phyloP scores from a whole-genome alignment of 2,113 vertebrate species.

The Austrofundulus limnaeus region DNA sequence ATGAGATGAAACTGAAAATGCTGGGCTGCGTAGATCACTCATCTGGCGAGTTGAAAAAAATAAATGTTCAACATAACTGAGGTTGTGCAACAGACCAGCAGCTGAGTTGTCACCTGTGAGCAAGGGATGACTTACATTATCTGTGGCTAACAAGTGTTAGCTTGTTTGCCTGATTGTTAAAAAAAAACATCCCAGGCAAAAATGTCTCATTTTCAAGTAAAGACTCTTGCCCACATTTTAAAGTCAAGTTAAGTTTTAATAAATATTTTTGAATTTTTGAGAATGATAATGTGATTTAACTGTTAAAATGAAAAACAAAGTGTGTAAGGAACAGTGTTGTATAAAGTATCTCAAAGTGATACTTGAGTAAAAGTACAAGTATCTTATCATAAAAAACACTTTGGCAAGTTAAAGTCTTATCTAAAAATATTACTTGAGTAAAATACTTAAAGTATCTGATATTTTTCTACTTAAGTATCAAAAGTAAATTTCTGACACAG shows the following conservation, averaged over 20 bases:
- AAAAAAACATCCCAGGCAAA: background rate
- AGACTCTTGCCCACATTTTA: background rate
- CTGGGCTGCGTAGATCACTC: background rate
- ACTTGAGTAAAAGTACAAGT: too few species aligned
- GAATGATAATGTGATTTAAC: too few species aligned
- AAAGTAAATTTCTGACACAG: too few species aligned
- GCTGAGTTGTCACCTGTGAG: constrained; percentile 20
- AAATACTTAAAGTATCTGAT: too few species aligned
- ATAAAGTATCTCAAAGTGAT: background rate
- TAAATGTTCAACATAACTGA: background rate
- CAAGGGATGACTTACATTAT: background rate
- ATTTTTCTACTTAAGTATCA: too few species aligned
- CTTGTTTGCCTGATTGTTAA: background rate
- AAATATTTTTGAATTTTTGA: too few species aligned
- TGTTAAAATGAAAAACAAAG: too few species aligned
- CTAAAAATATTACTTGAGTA: too few species aligned
- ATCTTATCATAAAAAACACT: too few species aligned
- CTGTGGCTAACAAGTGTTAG: constrained; percentile 3
- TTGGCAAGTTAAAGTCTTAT: too few species aligned
- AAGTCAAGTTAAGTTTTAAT: too few species aligned
- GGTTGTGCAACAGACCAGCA: constrained; percentile 6
- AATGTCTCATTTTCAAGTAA: background rate
- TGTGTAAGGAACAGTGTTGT: too few species aligned
- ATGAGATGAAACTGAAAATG: background rate
- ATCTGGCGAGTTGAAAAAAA: background rate